phyloP scores from a whole-genome alignment of 2,888 invertebrate species.

The Drosophila conformis region DNA sequence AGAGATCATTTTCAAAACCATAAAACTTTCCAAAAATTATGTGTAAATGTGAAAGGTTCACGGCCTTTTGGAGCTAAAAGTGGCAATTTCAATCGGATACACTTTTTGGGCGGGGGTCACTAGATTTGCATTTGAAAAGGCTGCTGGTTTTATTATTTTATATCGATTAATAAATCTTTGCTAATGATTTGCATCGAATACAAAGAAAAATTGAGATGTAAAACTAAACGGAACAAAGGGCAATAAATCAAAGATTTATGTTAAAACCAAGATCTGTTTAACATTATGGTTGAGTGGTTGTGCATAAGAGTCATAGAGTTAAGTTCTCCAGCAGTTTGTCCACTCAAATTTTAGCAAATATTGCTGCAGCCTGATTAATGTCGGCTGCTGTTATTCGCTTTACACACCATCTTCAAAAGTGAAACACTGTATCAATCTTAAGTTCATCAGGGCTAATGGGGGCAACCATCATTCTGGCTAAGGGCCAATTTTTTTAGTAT shows the following conservation, averaged over 20 bases:
- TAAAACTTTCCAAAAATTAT: constrained; percentile 68
- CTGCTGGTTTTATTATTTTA: constrained; percentile 26
- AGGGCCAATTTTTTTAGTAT: constrained; percentile 42
- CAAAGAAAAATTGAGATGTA: constrained; percentile 34
- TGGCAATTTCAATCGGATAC: constrained; percentile 24
- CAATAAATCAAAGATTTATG: constrained; percentile 15
- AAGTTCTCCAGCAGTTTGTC: constrained; percentile 9
- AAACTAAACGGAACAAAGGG: constrained; percentile 17
- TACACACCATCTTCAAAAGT: constrained; percentile 32
- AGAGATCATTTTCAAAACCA: constrained; percentile 57
- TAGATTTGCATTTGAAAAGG: constrained; percentile 46
- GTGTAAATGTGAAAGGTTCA: constrained; percentile 76
- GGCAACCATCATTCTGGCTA: background rate
- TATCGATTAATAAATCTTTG: constrained; percentile 36
- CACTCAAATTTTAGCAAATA: constrained; percentile 11
- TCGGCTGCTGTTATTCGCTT: constrained; percentile 13
- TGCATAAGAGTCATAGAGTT: constrained; percentile 9
- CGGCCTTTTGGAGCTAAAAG: constrained; percentile 23
- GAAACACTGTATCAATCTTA: constrained; percentile 30
- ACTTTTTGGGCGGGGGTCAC: constrained; percentile 12
- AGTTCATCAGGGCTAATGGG: constrained; percentile 37
- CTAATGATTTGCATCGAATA: constrained; percentile 32
- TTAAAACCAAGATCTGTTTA: constrained; percentile 13
- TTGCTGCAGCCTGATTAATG: constrained; percentile 22
- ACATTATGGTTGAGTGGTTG: background rate